Evolutionary conservation across 1,140 invertebrate genomes (phyloP), one percentile per base, ranked within the genome.

Genomic region (Mactra quadrangularis): DNA sequence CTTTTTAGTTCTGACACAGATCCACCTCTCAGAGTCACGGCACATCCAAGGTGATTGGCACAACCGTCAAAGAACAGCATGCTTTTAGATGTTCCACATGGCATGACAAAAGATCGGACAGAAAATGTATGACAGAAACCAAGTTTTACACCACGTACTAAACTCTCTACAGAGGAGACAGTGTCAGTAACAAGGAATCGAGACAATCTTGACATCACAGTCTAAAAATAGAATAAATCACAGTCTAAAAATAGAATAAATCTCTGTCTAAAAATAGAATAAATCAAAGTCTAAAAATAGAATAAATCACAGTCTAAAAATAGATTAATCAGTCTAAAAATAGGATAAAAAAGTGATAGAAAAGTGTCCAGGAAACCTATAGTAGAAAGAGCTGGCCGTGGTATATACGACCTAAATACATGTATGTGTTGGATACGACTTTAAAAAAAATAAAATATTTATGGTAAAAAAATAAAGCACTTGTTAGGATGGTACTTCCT

Each of bases 51-150:
- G 86, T 97, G 95, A 0, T 96, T 95, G 0, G 96, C 95, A 89
- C 98, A 97, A 1, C 97, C 97, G 93, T 99, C 98, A 87, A 99
- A 96, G 85, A 97, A 97, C 97, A 99, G 97, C 1, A 99, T 91
- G 0, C 97, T 98, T 94, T 99, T 99, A 2, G 93, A 91, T 52
- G 94, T 90, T 92, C 90, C 91, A 90, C 93, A 94, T 19, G 95
- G 94, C 11, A 94, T 87, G 3, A 90, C 89, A 89, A 96, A 95
- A 75, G 95, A 96, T 82, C 96, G 94, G 3, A 98, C 94, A 87
- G 97, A 96, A 93, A 99, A 99, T 72, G 95, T 95, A 87, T 96
- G 95, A 90, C 97, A 99, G 22, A 95, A 96, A 41, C 98, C 99
- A 31, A 99, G 94, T 33, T 59, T 86, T 15, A 97, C 97, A 87